Evolutionary conservation across 2,797 vertebrate species (phyloP).

Genomic region (Hydrocynus forskahlii): DNA sequence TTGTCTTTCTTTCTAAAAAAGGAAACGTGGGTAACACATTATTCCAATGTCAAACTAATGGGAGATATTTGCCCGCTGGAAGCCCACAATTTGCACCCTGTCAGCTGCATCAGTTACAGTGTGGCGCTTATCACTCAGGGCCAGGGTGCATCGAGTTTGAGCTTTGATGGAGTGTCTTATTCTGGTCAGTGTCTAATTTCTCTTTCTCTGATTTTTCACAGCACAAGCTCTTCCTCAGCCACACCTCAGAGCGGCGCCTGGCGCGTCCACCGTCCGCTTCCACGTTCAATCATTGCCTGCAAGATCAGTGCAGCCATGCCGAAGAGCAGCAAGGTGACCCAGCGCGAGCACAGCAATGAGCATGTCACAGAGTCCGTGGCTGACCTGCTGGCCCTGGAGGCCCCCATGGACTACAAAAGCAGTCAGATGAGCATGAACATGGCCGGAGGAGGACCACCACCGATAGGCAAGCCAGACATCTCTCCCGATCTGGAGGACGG

Average conservation of each 20-base stretch:
- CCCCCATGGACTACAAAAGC: constrained; percentile 94
- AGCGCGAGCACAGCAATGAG: constrained; percentile 93
- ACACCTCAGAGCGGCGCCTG: constrained; percentile 25
- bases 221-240: constrained; percentile 24
- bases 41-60: not conserved
- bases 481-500: constrained; percentile 87
- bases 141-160: not conserved
- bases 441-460: constrained; percentile 69
- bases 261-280: constrained; percentile 9
- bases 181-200: constrained; percentile 27
- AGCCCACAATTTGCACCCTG: not conserved
- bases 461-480: constrained; percentile 74
- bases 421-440: constrained; percentile 89
- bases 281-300: constrained; percentile 35
- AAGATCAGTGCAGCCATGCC: constrained; percentile 79
- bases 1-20: not conserved
- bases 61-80: not conserved
- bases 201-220: constrained; percentile 30
- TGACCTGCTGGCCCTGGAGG: constrained; percentile 92
- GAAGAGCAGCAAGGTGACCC: constrained; percentile 96
- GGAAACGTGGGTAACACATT: not conserved
- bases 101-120: not conserved
- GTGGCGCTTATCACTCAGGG: not conserved
- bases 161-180: not conserved
- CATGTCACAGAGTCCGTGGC: constrained; percentile 97